These are phyloP conservation scores for Hippopotamus amphibius DNA, from an alignment of 2,113 vertebrate genomes.

Conservation along the genomic window DNA sequence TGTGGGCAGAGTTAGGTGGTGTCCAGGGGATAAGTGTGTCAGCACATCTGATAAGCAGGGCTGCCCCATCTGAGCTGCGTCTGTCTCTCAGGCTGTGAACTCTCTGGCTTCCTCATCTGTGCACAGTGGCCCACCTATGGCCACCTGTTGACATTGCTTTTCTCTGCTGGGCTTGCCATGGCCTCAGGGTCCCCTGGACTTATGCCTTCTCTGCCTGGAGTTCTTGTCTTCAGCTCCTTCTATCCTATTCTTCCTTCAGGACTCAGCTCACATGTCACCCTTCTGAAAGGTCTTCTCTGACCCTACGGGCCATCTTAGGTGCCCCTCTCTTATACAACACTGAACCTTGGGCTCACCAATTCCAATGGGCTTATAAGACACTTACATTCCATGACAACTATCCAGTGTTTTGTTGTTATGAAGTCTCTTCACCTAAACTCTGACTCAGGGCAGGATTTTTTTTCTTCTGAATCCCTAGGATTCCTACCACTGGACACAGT, in stretches of 20 bases:
- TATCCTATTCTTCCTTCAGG: background rate
- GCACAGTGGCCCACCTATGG: background rate
- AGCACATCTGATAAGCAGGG: background rate
- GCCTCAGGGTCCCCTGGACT: background rate
- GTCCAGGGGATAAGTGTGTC: background rate
- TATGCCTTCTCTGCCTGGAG: background rate
- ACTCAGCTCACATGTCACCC: background rate
- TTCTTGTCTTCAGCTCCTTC: background rate
- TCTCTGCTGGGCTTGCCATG: background rate
- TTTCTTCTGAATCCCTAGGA: background rate
- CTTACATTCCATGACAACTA: background rate
- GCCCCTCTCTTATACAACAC: background rate
- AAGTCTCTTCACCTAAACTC: background rate
- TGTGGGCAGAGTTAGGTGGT: background rate
- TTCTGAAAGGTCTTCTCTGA: background rate
- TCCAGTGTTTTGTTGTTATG: background rate
- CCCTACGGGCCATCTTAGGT: background rate
- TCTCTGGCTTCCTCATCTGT: background rate
- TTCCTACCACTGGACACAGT: background rate
- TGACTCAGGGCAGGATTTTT: background rate
- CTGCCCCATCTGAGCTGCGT: background rate
- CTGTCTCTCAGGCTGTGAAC: accelerated
- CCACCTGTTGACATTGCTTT: background rate
- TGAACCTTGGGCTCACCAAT: background rate
- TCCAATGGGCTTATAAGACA: background rate